Percentiles rank a stretch among this genome's conserved stretches.
Conservation (phyloP, 1,140 invertebrate genomes). For the Bombus waltoni region DNA sequence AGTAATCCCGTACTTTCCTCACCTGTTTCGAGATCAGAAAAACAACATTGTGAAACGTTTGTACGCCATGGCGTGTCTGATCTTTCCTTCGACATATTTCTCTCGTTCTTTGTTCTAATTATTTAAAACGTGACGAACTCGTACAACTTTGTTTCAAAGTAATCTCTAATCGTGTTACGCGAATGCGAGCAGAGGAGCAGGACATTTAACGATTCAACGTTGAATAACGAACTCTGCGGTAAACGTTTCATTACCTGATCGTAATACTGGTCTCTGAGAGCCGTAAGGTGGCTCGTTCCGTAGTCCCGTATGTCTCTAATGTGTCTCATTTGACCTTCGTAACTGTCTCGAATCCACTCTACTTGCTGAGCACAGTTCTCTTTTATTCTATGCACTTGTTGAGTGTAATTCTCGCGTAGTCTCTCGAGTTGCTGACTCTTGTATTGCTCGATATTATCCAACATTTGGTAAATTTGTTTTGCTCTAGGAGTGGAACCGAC, state of each 20-base stretch:
- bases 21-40: slow-evolving; percentile 83
- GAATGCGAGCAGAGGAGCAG: no score
- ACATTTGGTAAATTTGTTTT: slow-evolving; percentile 91
- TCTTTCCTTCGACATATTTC: neutral
- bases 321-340: slow-evolving; percentile 93
- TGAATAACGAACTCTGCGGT: no score
- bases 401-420: slow-evolving; percentile 94
- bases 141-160: neutral
- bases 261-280: slow-evolving; percentile 94
- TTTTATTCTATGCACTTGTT: slow-evolving; percentile 94
- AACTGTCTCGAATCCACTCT: slow-evolving; percentile 96
- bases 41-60: slow-evolving; percentile 13
- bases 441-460: slow-evolving; percentile 95
- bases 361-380: slow-evolving; percentile 96
- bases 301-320: slow-evolving; percentile 95
- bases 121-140: neutral
- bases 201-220: neutral
- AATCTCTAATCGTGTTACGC: neutral
- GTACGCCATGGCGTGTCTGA: neutral
- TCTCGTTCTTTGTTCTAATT: neutral
- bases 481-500: slow-evolving; percentile 88
- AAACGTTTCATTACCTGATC: slow-evolving; percentile 87
- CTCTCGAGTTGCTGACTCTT: slow-evolving; percentile 94
- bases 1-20: slow-evolving; percentile 94
- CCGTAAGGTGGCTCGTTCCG: slow-evolving; percentile 92